Percentiles rank a stretch among this genome's conserved stretches.
Conservation (phyloP, 1,140 invertebrate species). For the Bombus superbus region DNA sequence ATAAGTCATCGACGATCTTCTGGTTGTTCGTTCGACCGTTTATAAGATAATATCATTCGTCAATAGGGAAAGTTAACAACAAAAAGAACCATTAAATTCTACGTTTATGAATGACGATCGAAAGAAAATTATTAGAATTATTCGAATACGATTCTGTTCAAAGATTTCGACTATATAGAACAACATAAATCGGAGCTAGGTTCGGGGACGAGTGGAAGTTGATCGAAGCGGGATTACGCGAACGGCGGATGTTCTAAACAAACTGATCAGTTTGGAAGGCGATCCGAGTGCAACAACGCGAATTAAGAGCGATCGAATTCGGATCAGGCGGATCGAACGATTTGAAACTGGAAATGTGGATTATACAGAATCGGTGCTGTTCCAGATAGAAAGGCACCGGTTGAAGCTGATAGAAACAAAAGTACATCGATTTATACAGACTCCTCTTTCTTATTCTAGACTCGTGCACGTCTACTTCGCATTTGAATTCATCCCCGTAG, state of each 20-base stretch:
- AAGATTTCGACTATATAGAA: too few species aligned
- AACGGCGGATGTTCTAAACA: too few species aligned
- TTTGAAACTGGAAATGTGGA: not conserved
- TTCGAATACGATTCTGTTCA: too few species aligned
- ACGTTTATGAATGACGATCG: too few species aligned
- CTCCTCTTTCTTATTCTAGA: too few species aligned
- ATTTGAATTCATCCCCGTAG: too few species aligned
- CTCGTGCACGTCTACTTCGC: too few species aligned
- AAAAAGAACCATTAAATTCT: too few species aligned
- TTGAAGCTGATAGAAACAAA: not conserved
- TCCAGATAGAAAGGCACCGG: not conserved
- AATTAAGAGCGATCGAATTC: not conserved
- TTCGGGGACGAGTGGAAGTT: not conserved
- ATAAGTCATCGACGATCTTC: not conserved
- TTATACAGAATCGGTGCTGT: not conserved
- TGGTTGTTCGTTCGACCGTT: not conserved
- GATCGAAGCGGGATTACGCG: not conserved
- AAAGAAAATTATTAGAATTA: too few species aligned
- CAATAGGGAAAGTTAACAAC: too few species aligned
- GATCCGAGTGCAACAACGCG: not conserved
- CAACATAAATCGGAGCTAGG: too few species aligned
- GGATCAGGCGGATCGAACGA: not conserved
- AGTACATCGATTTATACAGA: not conserved
- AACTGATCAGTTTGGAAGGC: too few species aligned
- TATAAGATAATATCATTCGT: not conserved